Evolutionary conservation across 2,888 invertebrate genomes (phyloP).

Genomic region (Venustoraphidia nigricollis): DNA sequence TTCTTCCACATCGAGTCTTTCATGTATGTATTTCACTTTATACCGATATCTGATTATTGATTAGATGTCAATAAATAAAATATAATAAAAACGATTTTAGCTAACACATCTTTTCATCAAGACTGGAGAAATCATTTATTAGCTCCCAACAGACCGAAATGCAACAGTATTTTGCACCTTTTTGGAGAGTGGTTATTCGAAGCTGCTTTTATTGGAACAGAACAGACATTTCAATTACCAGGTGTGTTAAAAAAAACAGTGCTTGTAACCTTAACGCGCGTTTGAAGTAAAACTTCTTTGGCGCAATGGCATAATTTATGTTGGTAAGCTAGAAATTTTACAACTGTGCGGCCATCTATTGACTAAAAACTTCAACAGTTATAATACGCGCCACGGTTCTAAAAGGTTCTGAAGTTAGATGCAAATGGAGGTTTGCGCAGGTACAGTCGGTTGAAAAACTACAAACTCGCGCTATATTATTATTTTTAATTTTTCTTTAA

Average conservation of each 20-base stretch:
- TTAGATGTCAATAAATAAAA: background rate
- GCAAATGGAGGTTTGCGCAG: too few relatives aligned
- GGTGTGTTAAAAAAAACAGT: background rate
- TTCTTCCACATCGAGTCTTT: slow-evolving; percentile 47
- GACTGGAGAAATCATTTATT: slow-evolving; percentile 32
- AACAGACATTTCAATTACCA: slow-evolving; percentile 19
- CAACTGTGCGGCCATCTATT: too few relatives aligned
- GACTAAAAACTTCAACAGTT: too few relatives aligned
- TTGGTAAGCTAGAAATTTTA: too few relatives aligned
- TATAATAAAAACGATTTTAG: slow-evolving; percentile 26
- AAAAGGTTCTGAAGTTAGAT: too few relatives aligned
- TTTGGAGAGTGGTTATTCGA: slow-evolving; percentile 97
- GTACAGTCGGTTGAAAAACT: too few relatives aligned
- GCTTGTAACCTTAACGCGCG: too few relatives aligned
- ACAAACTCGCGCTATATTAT: too few relatives aligned
- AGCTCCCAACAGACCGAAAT: slow-evolving; percentile 69
- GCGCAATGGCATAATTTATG: too few relatives aligned
- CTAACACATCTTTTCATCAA: slow-evolving; percentile 39
- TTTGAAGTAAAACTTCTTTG: too few relatives aligned
- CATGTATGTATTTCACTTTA: slow-evolving; percentile 32
- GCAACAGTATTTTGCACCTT: slow-evolving; percentile 87
- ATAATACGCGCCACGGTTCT: too few relatives aligned
- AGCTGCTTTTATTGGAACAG: slow-evolving; percentile 81
- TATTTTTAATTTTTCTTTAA: too few relatives aligned
- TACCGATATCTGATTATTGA: background rate